Conservation (phyloP, 2,888 invertebrate species). For the Bombylius major region DNA sequence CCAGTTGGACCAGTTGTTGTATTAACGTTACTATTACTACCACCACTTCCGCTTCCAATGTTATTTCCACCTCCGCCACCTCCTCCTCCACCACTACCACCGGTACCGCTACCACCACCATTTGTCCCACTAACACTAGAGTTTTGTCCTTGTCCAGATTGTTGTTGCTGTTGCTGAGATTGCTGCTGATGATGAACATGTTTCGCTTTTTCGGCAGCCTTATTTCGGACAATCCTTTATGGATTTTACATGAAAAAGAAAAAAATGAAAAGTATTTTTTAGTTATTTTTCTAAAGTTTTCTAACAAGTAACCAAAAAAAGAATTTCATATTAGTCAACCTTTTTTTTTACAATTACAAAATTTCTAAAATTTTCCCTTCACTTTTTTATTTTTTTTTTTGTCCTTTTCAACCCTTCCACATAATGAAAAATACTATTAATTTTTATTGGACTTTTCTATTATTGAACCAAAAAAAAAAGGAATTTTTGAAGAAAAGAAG, state of each 20-base stretch:
- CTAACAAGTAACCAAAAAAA: no score
- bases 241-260: slow-evolving; percentile 6
- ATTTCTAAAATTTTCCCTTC: no score
- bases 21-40: slow-evolving; percentile 8
- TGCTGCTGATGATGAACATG: slow-evolving; percentile 72
- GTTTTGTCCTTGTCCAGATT: slow-evolving; percentile 15
- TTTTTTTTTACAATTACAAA: no score
- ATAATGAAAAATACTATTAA: no score
- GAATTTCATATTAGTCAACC: no score
- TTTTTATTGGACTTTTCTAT: no score
- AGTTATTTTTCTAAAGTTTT: no score
- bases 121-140: not conserved
- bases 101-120: slow-evolving; percentile 17
- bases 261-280: not conserved
- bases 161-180: slow-evolving; percentile 40
- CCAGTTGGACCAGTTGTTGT: slow-evolving; percentile 13
- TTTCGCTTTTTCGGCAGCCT: slow-evolving; percentile 94
- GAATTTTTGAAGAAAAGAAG: no score
- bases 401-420: no score
- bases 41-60: slow-evolving; percentile 12
- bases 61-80: slow-evolving; percentile 20
- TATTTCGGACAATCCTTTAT: slow-evolving; percentile 88
- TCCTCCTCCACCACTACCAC: slow-evolving; percentile 25
- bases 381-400: no score
- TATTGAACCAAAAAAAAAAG: no score